Evolutionary conservation across 2,888 invertebrate species (phyloP), one percentile per base, ranked within the genome.

Genomic region (Nomada goodeniana): DNA sequence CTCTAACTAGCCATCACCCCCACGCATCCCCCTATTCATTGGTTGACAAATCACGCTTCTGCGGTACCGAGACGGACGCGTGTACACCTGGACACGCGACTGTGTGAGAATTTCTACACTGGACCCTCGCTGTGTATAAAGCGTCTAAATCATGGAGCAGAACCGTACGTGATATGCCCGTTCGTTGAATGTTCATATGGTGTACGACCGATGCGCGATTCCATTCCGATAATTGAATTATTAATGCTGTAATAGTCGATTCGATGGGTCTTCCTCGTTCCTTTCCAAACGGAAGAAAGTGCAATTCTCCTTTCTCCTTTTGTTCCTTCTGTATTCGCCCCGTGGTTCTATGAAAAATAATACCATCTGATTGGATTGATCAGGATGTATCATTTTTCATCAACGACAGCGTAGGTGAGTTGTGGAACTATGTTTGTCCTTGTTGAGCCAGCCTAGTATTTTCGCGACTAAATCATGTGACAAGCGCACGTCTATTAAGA

Each of bases 1-100:
- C 86, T 87, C 91, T 92, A 92, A 92, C 92, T 91, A 92, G 90
- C 89, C 85, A 71, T 82, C 78, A 72, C 59, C 65, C 87, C 75
- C 69, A 73, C 75, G 5, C 9, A 36, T 36, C 36, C 36, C 36
- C 36, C 7, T 36, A 7, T 82, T 73, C 82, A 83, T 80, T 82
- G 80, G 84, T 76, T 84, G 86, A 86, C 85, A 82, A 88, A 88
- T 86, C 81, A 80, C 80, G 80, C 82, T 73, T 76, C 78, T 65
- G 73, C 84, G 69, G 73, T 76, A 57, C 13, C 4, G 70, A 36
- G 74, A 67, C 70, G 72, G 42, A 52, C 76, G 77, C 71, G 67
- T 74, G 59, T 73, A 74, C 57, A 74, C 57, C 69, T 76, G 72
- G 57, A 42, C 71, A 52, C 60, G 68, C 55, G 59, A 50, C 53